Evolutionary conservation across 1,140 invertebrate species (phyloP), one percentile per base, ranked within the genome.

Genomic region (Charaxes varanes): DNA sequence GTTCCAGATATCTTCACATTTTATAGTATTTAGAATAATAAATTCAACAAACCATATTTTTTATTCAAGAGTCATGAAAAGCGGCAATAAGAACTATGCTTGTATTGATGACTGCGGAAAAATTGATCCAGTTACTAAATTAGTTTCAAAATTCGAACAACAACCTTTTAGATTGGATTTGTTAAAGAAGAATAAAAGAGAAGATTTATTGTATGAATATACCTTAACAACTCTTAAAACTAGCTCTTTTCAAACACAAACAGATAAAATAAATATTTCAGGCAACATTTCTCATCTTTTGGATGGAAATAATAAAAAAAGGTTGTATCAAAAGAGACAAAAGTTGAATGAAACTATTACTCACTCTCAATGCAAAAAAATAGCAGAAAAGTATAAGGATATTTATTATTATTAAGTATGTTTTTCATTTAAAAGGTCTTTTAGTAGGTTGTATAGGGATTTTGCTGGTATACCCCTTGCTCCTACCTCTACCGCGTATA

Each of bases 41-140:
- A 69, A 72, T 47, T 41, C 52, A 11, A 51, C 48, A 4, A 68
- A 64, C 22, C 21, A 66, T n/a, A 51, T 72, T 4, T 52, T 67
- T 10, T 69, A 61, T 21, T 72, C 68, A n/a, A 53, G 50, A 55
- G 36, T 69, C 6, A 72, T 72, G 68, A 61, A 51, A 49, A 32
- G 4, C 26, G 51, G 31, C 13, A 41, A 38, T 2, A 51, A 30
- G 7, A 66, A 62, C 31, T 72, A 59, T 13, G 38, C 41, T 6
- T 68, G 65, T 8, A 19, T 48, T 0, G 28, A 62, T 6, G 32
- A 64, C 15, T 69, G 62, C 23, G 65, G 65, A 2, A 5, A 23
- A 14, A 41, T 38, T 0, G 41, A 62, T 27, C 40, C 44, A 1
- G 27, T 17, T 2, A 55, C 49, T 0, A 51, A 50, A 12, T 40